These are phyloP conservation scores for Phocoena sinus DNA, from an alignment of 2,113 vertebrate genomes.

Conservation along the genomic window DNA sequence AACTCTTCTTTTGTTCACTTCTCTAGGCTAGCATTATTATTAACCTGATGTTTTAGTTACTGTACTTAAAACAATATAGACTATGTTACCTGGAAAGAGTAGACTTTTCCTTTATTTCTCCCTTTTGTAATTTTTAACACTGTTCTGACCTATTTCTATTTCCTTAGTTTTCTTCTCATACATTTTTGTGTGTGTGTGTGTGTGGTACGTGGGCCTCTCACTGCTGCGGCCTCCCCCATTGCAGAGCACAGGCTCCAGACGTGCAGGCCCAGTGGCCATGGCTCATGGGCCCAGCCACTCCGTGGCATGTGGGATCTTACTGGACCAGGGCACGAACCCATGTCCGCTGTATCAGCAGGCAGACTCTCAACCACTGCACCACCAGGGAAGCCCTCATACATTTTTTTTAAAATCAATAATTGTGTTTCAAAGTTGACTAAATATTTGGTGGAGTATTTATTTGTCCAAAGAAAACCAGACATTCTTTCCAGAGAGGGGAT, in stretches of 20 bases:
- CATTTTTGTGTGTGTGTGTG: too few species aligned
- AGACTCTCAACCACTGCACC: too few species aligned
- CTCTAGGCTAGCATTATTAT: not conserved
- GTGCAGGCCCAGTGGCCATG: rapidly evolving
- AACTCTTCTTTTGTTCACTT: not conserved
- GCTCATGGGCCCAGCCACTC: too few species aligned
- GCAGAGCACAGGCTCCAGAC: too few species aligned
- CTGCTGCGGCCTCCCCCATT: too few species aligned
- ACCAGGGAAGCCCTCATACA: not conserved
- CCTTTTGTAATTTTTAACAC: not conserved
- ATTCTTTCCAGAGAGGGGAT: not conserved
- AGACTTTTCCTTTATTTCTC: not conserved
- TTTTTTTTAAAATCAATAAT: not conserved
- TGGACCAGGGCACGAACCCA: rapidly evolving
- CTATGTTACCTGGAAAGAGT: not conserved
- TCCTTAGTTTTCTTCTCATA: not conserved
- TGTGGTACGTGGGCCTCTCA: too few species aligned
- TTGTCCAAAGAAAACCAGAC: not conserved
- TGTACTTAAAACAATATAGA: not conserved
- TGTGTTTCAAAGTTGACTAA: not conserved
- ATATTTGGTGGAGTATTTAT: not conserved
- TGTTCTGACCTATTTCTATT: not conserved
- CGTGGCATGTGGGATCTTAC: too few species aligned
- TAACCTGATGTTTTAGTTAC: not conserved
- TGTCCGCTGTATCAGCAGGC: rapidly evolving